Percentiles rank a stretch among this genome's conserved stretches.
phyloP scores from a whole-genome alignment of 1,140 invertebrate species.

The Leptinotarsa undecemlineata region DNA sequence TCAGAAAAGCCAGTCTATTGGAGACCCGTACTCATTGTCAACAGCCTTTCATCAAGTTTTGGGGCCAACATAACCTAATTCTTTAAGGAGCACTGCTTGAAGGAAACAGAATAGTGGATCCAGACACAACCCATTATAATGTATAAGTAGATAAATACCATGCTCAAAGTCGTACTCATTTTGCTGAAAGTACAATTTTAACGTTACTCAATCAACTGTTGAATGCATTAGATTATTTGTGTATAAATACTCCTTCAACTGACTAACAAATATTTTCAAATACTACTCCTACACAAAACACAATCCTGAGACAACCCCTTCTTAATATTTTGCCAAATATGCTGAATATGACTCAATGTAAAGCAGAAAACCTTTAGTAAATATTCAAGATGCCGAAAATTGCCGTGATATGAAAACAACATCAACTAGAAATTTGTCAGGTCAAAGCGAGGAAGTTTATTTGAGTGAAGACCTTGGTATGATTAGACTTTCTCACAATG shows the following conservation, averaged over 20 bases:
- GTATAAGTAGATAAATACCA: background rate
- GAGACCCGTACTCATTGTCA: background rate
- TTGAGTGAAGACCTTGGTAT: slow-evolving; percentile 32
- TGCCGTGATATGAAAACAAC: slow-evolving; percentile 31
- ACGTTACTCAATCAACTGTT: no score
- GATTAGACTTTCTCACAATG: slow-evolving; percentile 24
- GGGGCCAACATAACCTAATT: no score
- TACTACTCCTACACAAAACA: background rate
- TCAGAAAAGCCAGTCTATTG: background rate
- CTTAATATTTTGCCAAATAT: background rate
- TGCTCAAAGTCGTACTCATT: background rate
- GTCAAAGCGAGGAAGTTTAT: slow-evolving; percentile 28
- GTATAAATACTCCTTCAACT: no score
- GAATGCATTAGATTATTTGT: no score
- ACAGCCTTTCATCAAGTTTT: background rate
- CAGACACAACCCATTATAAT: background rate
- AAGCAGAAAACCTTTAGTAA: slow-evolving; percentile 11
- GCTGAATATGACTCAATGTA: background rate
- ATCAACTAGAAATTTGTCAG: slow-evolving; percentile 30
- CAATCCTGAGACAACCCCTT: background rate
- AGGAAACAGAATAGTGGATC: no score
- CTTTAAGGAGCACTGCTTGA: no score
- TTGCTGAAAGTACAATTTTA: background rate
- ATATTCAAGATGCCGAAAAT: slow-evolving; percentile 34
- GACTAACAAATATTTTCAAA: background rate